Conservation (phyloP, 2,797 vertebrate genomes). For the Gallinago solitaria region DNA sequence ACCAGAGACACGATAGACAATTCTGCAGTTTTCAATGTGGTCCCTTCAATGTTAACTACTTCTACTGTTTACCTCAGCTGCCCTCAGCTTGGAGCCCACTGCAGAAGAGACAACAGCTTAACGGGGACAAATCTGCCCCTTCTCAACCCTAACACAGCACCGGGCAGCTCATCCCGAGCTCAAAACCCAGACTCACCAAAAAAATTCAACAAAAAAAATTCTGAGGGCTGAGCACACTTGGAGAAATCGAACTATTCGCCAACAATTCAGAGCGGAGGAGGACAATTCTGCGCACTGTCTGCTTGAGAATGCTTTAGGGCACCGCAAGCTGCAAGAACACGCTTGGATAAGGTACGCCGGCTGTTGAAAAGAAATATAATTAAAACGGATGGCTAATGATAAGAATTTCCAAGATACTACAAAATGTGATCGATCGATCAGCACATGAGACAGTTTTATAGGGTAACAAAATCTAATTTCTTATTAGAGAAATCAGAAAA, state of each 20-base stretch:
- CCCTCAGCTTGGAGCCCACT: neutral
- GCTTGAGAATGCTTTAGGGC: neutral
- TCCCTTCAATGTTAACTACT: neutral
- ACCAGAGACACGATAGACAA: neutral
- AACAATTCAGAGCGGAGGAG: neutral
- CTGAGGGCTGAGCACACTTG: neutral
- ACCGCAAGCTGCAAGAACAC: neutral
- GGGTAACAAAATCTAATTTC: neutral
- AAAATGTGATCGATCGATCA: neutral
- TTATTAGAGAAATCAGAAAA: neutral
- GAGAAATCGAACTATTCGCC: neutral
- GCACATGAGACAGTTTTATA: rapidly evolving
- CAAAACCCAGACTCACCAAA: neutral
- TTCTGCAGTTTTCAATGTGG: neutral
- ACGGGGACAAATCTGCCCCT: neutral
- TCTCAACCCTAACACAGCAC: neutral
- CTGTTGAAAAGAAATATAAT: neutral
- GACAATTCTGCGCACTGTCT: neutral
- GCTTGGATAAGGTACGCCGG: neutral
- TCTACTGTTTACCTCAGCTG: neutral
- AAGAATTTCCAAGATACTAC: neutral
- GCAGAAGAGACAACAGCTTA: neutral
- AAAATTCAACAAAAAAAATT: neutral
- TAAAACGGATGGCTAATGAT: neutral
- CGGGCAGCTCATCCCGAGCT: too few species aligned